Percentiles rank a stretch among this genome's conserved stretches.
Conservation (phyloP, 1,140 invertebrate genomes). For the Branchinecta lindahli region DNA sequence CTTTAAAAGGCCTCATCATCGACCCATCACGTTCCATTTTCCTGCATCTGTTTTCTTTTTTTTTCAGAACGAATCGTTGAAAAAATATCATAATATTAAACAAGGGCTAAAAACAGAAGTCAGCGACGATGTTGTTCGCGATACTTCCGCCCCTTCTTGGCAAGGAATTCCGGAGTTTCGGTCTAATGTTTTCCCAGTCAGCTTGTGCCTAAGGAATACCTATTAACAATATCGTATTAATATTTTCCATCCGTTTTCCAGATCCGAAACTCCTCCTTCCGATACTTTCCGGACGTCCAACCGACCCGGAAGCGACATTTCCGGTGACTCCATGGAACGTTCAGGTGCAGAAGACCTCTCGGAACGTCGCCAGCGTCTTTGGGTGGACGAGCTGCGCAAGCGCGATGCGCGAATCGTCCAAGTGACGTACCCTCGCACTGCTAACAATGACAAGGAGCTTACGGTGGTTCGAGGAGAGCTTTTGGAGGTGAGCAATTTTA, state of each 20-base stretch:
- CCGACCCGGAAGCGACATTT: conserved; percentile 48
- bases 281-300: conserved; percentile 14
- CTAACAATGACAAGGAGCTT: conserved; percentile 96
- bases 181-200: too few species aligned
- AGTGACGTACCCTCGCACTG: conserved; percentile 84
- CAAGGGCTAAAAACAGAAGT: too few species aligned
- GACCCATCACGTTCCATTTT: too few species aligned
- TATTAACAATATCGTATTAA: too few species aligned
- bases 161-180: too few species aligned
- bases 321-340: conserved; percentile 55
- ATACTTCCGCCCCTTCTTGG: too few species aligned
- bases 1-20: too few species aligned
- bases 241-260: conserved; percentile 11
- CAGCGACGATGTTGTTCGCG: too few species aligned
- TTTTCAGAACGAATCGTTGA: too few species aligned
- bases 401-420: conserved; percentile 67
- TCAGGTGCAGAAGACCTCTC: conserved; percentile 34
- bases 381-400: conserved; percentile 56
- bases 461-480: conserved; percentile 89
- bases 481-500: conserved; percentile 53
- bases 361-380: conserved; percentile 36
- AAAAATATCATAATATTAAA: too few species aligned
- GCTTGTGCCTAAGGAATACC: too few species aligned
- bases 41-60: too few species aligned
- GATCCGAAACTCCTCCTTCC: conserved; percentile 18